Evolutionary conservation across 2,113 vertebrate species (phyloP).

Genomic region (Elanoides forficatus): DNA sequence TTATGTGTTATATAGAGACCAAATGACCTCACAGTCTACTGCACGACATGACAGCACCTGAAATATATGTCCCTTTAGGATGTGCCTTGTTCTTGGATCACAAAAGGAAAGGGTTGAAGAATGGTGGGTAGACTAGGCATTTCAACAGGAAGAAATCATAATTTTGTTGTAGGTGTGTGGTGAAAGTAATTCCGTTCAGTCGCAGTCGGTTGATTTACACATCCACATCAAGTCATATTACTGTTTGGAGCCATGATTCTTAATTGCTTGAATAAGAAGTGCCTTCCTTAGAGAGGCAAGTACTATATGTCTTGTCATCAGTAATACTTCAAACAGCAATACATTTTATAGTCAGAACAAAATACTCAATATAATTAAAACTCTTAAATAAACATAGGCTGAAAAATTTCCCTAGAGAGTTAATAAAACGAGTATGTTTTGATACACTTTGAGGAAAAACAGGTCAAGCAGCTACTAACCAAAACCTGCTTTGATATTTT

Average conservation of each 20-base stretch:
- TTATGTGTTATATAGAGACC: not conserved
- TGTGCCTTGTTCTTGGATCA: not conserved
- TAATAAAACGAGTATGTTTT: not conserved
- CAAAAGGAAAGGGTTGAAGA: not conserved
- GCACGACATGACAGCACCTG: fast-evolving
- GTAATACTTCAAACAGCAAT: not conserved
- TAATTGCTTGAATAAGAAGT: not conserved
- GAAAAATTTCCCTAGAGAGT: not conserved
- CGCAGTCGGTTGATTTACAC: not conserved
- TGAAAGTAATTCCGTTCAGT: not conserved
- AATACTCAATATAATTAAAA: not conserved
- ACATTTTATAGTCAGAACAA: not conserved
- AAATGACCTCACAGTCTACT: not conserved
- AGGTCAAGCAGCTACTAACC: not conserved
- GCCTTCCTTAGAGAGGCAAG: not conserved
- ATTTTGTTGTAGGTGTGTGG: not conserved
- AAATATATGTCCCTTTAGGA: not conserved
- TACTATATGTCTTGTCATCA: not conserved
- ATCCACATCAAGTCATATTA: not conserved
- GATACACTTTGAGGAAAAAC: not conserved
- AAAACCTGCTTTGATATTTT: not conserved
- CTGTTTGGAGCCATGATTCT: not conserved
- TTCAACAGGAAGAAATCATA: not conserved
- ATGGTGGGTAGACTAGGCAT: not conserved
- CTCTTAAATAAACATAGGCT: not conserved